Base-by-base conservation (phyloP, 1,140 invertebrate genomes). In the Branchinecta lynchi region DNA sequence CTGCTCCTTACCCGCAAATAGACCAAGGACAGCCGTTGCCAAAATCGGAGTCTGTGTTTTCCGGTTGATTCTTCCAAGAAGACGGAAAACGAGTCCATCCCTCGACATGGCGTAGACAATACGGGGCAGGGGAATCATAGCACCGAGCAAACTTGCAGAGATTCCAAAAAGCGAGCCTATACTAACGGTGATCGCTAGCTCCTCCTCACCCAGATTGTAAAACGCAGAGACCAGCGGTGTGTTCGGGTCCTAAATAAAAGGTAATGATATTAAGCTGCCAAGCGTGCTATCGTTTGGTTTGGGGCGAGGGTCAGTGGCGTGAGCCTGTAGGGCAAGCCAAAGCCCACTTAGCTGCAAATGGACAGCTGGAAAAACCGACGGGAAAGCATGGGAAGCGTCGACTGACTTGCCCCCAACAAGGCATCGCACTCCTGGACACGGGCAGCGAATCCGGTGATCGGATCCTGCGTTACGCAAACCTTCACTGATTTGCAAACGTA, bases 111-210 rank as follows among this genome's bases (percentile, higher is more conserved):
- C 90, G 77, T 95, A 96, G 8, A 96, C 86, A 71, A 96, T 88
- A 72, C 94, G 83, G 3, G 94, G 93, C 86, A 97, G 89, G 5
- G 93, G 93, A 78, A 95, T 97, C 89, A 96, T 94, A n/a, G 90
- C 92, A 12, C 93, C 93, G 72, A 97, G 91, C 88, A 97, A 71
- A 70, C 71, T 87, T 2, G 88, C 82, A 68, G 84, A 82, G 10
- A 92, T 78, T 7, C 86, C 89, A 70, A 87, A 84, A 12, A 90
- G 78, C 0, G 88, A 89, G 3, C 91, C 92, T 65, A 89, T 78
- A 0, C 85, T 82, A 0, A 93, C 88, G 12, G 92, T 77, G 84
- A 87, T 91, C 74, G 85, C 84, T 15, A 88, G 84, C 0, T 82
- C 85, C 0, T 79, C 77, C 86, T 84, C 88, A 0, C 86, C 68